These are phyloP conservation scores for Toxotes chatareus DNA, from an alignment of 2,113 vertebrate species.

Conservation along the genomic window DNA sequence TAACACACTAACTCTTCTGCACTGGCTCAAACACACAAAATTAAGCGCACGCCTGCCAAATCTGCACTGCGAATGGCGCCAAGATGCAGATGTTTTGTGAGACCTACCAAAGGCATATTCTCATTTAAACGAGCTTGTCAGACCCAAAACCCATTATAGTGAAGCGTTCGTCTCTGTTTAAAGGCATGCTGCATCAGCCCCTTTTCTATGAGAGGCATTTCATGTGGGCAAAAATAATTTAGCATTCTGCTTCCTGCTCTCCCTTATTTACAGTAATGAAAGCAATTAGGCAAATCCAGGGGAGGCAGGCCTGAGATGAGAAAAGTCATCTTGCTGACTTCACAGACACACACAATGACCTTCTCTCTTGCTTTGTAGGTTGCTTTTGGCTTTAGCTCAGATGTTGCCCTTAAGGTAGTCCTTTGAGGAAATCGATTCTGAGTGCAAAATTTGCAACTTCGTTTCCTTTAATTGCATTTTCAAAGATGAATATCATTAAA, in stretches of 20 bases:
- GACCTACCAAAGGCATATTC: constrained; percentile 17
- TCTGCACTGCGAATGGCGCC: neutral
- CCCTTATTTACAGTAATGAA: constrained; percentile 46
- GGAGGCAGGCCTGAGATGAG: constrained; percentile 41
- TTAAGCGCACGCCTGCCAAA: neutral
- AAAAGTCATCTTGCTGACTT: constrained; percentile 51
- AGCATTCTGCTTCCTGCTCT: constrained; percentile 36
- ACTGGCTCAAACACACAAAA: neutral
- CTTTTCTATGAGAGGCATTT: constrained; percentile 48
- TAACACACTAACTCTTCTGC: neutral
- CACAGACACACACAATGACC: constrained; percentile 79
- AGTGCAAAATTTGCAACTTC: neutral
- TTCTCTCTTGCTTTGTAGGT: constrained; percentile 86
- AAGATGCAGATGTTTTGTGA: constrained; percentile 25
- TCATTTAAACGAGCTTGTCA: constrained; percentile 33
- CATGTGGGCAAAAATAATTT: constrained; percentile 48
- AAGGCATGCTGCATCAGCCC: constrained; percentile 50
- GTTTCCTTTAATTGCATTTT: constrained; percentile 3
- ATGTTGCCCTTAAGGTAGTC: constrained; percentile 88
- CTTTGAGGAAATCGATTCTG: constrained; percentile 39
- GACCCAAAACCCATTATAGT: constrained; percentile 20
- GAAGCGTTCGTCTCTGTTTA: constrained; percentile 15
- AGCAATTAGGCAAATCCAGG: constrained; percentile 56
- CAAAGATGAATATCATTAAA: neutral
- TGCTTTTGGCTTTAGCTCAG: constrained; percentile 89